Conservation (phyloP, 1,140 invertebrate species). For the Agraylea sexmaculata region DNA sequence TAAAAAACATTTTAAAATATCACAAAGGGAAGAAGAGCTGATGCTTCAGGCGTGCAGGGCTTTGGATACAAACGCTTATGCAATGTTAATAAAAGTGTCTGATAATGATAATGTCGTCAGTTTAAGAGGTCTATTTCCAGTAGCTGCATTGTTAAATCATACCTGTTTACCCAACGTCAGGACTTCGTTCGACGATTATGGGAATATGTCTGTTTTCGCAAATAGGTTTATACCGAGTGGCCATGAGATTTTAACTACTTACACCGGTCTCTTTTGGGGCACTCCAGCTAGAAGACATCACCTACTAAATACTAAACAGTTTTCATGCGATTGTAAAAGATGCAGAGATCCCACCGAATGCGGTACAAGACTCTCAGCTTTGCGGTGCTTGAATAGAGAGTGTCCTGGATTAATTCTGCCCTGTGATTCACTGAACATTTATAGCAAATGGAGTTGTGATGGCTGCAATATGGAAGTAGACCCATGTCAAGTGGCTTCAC, state of each 20-base stretch:
- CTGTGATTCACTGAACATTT: constrained; percentile 30
- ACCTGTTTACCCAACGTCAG: constrained; percentile 62
- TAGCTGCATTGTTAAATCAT: constrained; percentile 63
- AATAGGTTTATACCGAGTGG: constrained; percentile 48
- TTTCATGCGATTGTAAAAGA: constrained; percentile 56
- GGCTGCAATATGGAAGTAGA: constrained; percentile 33
- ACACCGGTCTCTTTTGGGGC: constrained; percentile 61
- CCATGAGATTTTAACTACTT: constrained; percentile 58
- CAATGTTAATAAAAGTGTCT: constrained; percentile 41
- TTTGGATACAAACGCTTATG: constrained; percentile 65
- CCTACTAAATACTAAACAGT: constrained; percentile 59
- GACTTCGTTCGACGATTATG: constrained; percentile 47
- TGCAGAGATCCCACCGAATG: constrained; percentile 57
- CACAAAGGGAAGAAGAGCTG: constrained; percentile 45
- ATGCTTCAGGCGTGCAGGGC: constrained; percentile 48
- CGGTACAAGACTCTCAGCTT: constrained; percentile 35
- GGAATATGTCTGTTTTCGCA: constrained; percentile 50
- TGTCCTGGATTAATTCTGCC: constrained; percentile 37
- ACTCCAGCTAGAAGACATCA: constrained; percentile 52
- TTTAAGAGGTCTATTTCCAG: constrained; percentile 58
- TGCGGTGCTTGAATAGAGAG: constrained; percentile 37
- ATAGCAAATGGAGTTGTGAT: constrained; percentile 38
- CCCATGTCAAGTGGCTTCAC: constrained; percentile 29
- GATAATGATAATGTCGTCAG: constrained; percentile 37
- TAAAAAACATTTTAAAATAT: constrained; percentile 44